Conservation (phyloP, 2,113 vertebrate species). For the Hemibagrus wyckioides region DNA sequence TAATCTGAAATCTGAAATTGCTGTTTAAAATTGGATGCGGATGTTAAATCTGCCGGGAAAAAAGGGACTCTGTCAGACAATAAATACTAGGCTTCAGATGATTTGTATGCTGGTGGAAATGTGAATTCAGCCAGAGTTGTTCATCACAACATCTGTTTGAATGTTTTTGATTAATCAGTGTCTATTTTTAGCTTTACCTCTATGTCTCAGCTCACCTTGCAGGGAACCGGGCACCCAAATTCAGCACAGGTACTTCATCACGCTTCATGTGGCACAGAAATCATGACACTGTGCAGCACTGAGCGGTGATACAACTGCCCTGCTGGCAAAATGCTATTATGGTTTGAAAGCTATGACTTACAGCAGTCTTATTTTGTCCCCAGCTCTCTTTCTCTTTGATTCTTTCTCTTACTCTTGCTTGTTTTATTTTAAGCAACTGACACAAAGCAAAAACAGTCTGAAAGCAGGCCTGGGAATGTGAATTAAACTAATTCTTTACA, state of each 20-base stretch:
- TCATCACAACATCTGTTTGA: neutral
- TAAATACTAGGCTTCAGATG: neutral
- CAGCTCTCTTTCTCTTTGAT: neutral
- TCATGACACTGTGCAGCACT: neutral
- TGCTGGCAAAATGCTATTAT: neutral
- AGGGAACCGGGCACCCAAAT: neutral
- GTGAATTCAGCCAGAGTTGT: neutral
- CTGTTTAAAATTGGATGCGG: neutral
- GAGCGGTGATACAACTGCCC: neutral
- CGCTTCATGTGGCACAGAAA: neutral
- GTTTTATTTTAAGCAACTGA: neutral
- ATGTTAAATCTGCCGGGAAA: neutral
- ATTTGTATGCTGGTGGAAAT: neutral
- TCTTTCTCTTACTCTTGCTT: neutral
- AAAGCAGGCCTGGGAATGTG: neutral
- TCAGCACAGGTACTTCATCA: neutral
- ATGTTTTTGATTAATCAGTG: neutral
- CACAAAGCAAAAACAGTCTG: neutral
- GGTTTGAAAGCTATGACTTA: neutral
- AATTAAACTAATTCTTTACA: neutral
- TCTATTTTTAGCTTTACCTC: neutral
- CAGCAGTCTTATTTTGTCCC: neutral
- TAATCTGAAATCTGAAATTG: neutral
- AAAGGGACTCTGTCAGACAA: neutral
- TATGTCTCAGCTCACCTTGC: neutral